phyloP scores from a whole-genome alignment of 2,888 invertebrate species.

The Phyto melanocephala region DNA sequence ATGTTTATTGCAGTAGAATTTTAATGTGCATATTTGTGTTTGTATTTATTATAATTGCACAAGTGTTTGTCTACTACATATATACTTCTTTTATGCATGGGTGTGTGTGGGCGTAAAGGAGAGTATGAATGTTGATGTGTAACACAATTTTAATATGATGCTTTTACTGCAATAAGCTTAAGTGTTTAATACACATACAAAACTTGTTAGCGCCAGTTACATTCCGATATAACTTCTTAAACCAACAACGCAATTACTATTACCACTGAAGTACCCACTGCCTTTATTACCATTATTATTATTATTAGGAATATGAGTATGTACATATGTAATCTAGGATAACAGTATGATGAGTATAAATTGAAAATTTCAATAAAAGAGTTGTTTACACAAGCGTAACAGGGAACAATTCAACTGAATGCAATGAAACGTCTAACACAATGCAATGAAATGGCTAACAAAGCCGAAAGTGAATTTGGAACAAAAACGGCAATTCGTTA shows the following conservation, averaged over 20 bases:
- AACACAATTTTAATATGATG: constrained; percentile 35
- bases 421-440: too few relatives aligned
- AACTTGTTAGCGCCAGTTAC: constrained; percentile 17
- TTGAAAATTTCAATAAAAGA: neutral
- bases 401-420: neutral
- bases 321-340: too few relatives aligned
- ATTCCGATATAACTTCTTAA: neutral
- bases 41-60: constrained; percentile 38
- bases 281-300: neutral
- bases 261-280: neutral
- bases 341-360: neutral
- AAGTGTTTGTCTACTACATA: constrained; percentile 34
- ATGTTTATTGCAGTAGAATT: constrained; percentile 40
- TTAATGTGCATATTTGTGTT: constrained; percentile 53
- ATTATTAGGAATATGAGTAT: neutral
- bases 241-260: neutral
- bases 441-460: too few relatives aligned
- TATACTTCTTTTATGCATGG: neutral
- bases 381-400: neutral
- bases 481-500: too few relatives aligned
- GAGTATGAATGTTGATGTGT: neutral
- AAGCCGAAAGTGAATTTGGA: too few relatives aligned
- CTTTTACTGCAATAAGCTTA: constrained; percentile 47
- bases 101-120: neutral
- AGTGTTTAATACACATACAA: constrained; percentile 51